phyloP scores from a whole-genome alignment of 1,140 invertebrate genomes.

The Tachypleus tridentatus region DNA sequence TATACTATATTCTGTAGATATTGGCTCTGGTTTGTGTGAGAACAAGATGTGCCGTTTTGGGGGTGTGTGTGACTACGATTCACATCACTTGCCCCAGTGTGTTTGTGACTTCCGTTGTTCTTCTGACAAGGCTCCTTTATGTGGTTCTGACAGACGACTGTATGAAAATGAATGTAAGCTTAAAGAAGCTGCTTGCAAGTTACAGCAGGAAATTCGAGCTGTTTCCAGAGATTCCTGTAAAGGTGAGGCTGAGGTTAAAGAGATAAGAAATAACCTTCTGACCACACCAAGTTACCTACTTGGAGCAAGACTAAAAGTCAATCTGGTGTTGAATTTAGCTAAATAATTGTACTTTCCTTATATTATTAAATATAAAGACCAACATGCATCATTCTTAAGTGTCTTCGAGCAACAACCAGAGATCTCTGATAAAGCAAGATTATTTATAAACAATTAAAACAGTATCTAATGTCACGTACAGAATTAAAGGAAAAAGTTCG shows the following conservation, averaged over 20 bases:
- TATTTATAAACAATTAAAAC: too few species aligned
- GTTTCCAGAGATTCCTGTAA: constrained; percentile 13
- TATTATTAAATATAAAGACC: neutral
- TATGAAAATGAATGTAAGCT: constrained; percentile 77
- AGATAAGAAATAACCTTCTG: neutral
- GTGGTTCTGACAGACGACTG: constrained; percentile 54
- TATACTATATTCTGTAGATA: too few species aligned
- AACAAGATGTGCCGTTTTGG: constrained; percentile 21
- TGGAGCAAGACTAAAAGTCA: neutral
- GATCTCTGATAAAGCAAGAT: neutral
- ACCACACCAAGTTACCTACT: neutral
- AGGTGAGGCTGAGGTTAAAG: constrained; percentile 2
- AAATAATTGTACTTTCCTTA: too few species aligned
- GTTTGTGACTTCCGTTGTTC: constrained; percentile 21
- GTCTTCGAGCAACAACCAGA: neutral
- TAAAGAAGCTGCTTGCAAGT: constrained; percentile 71
- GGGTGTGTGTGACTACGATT: constrained; percentile 22
- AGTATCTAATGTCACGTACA: too few species aligned
- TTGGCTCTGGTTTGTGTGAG: constrained; percentile 3
- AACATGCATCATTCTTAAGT: neutral
- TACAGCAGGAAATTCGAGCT: constrained; percentile 54
- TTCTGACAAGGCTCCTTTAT: constrained; percentile 12
- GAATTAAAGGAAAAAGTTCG: too few species aligned
- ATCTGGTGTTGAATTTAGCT: neutral
- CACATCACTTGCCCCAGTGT: constrained; percentile 15